Conservation (phyloP, 1,140 invertebrate species). For the Drosophila carrolli region DNA sequence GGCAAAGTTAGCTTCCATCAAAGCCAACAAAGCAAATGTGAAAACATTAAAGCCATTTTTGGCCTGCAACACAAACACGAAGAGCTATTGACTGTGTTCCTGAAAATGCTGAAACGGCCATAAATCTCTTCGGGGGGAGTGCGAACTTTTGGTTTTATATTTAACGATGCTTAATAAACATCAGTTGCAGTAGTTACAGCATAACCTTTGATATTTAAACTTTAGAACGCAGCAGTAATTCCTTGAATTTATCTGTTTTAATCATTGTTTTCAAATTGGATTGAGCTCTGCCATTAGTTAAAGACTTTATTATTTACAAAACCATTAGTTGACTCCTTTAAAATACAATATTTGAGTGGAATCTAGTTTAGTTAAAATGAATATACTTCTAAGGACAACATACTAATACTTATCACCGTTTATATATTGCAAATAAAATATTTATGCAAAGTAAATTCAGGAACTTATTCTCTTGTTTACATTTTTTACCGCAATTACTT, state of each 20-base stretch:
- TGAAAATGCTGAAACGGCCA: slow-evolving; percentile 36
- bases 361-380: no score
- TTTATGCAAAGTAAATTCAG: slow-evolving; percentile 1
- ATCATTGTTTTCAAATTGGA: not conserved
- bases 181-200: slow-evolving; percentile 26
- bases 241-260: not conserved
- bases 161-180: slow-evolving; percentile 39
- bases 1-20: slow-evolving; percentile 61
- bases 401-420: not conserved
- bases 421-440: not conserved
- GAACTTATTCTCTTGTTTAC: slow-evolving; percentile 2
- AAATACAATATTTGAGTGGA: no score
- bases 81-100: slow-evolving; percentile 30
- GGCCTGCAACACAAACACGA: slow-evolving; percentile 46
- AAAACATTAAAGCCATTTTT: slow-evolving; percentile 81
- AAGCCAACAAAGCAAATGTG: slow-evolving; percentile 82
- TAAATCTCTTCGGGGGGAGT: slow-evolving; percentile 31
- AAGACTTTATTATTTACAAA: no score
- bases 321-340: no score
- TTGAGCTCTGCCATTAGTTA: no score
- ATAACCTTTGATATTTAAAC: slow-evolving; percentile 6
- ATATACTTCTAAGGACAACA: not conserved
- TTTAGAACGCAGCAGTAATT: not conserved
- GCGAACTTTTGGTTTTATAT: slow-evolving; percentile 40
- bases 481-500: slow-evolving; percentile 3